These are phyloP conservation scores for Ariolimax columbianus DNA, from an alignment of 2,888 invertebrate genomes.

Conservation along the genomic window DNA sequence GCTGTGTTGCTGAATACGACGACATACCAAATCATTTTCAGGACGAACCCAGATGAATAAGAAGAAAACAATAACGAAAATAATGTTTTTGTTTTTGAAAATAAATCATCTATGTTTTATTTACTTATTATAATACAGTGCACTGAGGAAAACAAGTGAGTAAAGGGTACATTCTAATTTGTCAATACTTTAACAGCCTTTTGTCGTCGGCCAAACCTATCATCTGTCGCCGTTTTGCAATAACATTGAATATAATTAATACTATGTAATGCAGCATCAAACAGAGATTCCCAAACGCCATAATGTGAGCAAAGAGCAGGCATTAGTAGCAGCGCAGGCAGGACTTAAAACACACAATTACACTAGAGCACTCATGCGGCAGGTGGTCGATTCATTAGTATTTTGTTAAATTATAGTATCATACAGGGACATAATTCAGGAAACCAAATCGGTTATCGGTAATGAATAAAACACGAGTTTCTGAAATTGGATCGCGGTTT, in stretches of 20 bases:
- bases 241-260: not conserved
- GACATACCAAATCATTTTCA: too few relatives aligned
- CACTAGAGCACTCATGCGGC: not conserved
- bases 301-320: not conserved
- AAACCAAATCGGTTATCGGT: not conserved
- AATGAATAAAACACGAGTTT: slow-evolving; percentile 2
- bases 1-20: too few relatives aligned
- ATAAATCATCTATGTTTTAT: too few relatives aligned
- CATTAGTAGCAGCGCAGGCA: not conserved
- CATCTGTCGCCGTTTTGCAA: too few relatives aligned
- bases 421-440: not conserved
- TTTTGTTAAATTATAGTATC: not conserved
- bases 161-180: too few relatives aligned
- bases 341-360: not conserved
- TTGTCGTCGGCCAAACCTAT: too few relatives aligned
- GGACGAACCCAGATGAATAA: too few relatives aligned
- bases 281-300: not conserved
- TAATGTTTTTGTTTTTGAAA: too few relatives aligned
- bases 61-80: too few relatives aligned
- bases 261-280: not conserved
- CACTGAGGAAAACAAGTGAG: too few relatives aligned
- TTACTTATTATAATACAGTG: too few relatives aligned
- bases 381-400: not conserved
- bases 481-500: not conserved
- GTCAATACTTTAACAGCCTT: too few relatives aligned